Percentiles rank a stretch among this genome's conserved stretches.
These are phyloP conservation scores for Delphinapterus leucas DNA, from an alignment of 2,113 vertebrate species.

Conservation along the genomic window DNA sequence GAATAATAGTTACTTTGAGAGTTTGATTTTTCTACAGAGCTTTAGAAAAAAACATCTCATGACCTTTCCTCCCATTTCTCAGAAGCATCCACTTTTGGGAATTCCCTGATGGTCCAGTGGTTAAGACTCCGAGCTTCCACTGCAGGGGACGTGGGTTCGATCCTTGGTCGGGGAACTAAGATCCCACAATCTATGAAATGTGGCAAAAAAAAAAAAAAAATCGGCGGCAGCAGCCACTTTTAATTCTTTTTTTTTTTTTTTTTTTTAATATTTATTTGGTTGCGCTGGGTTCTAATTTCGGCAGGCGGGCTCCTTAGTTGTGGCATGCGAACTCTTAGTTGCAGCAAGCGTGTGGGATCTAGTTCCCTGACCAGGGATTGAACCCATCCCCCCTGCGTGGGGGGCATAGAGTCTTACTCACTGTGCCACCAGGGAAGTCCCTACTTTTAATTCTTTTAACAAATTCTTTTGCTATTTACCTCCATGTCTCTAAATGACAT, in stretches of 20 bases:
- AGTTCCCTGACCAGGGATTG: too few relatives aligned
- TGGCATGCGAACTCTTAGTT: too few relatives aligned
- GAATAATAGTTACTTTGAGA: background rate
- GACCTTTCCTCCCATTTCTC: background rate
- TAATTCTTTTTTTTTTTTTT: background rate
- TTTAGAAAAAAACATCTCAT: background rate
- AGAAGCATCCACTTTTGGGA: background rate
- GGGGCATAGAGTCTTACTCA: too few relatives aligned
- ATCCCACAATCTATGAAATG: background rate
- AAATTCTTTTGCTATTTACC: background rate
- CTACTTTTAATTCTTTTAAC: background rate
- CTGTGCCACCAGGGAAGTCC: too few relatives aligned
- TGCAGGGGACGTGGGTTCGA: background rate
- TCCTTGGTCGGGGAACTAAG: background rate
- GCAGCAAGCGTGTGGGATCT: too few relatives aligned
- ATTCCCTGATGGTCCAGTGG: background rate
- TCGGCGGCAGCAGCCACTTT: background rate
- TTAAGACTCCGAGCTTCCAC: background rate
- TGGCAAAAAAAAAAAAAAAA: background rate
- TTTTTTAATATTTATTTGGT: too few relatives aligned
- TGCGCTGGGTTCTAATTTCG: too few relatives aligned
- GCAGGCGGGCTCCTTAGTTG: too few relatives aligned
- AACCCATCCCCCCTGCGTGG: too few relatives aligned
- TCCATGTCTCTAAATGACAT: background rate
- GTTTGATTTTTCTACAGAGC: background rate